Conservation (phyloP, 1,140 invertebrate species). For the Drosophila parvula region DNA sequence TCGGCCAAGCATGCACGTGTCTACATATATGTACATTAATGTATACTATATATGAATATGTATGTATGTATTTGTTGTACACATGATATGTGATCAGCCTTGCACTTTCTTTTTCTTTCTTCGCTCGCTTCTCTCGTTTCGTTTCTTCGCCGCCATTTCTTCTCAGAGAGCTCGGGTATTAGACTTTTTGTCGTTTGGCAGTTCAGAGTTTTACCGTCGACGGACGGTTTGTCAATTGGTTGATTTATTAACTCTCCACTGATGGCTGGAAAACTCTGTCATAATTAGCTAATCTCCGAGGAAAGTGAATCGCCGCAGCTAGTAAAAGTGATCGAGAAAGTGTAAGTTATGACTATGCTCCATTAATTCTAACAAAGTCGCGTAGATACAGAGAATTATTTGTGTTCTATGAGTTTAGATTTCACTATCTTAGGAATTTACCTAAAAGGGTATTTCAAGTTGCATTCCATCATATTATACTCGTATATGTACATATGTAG, state of each 20-base stretch:
- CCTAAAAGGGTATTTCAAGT: background rate
- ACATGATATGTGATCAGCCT: conserved; percentile 47
- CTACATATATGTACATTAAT: background rate
- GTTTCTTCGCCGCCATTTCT: conserved; percentile 39
- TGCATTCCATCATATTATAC: no score
- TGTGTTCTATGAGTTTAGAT: background rate
- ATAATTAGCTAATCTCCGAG: conserved; percentile 47
- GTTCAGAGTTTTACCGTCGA: conserved; percentile 18
- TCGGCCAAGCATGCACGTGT: conserved; percentile 11
- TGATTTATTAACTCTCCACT: conserved; percentile 56
- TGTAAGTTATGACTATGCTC: conserved; percentile 18
- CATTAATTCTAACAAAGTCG: conserved; percentile 14
- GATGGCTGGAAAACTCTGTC: conserved; percentile 42
- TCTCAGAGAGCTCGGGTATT: conserved; percentile 29
- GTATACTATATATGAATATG: no score
- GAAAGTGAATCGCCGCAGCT: conserved; percentile 44
- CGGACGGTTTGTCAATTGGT: conserved; percentile 43
- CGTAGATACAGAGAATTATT: background rate
- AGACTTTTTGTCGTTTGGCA: conserved; percentile 29
- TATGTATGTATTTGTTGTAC: conserved; percentile 5
- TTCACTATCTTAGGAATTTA: no score
- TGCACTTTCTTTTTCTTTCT: conserved; percentile 62
- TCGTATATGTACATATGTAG: no score
- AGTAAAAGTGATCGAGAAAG: conserved; percentile 47
- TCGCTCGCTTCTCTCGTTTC: conserved; percentile 33